Evolutionary conservation across 1,140 invertebrate genomes (phyloP), one percentile per base, ranked within the genome.

Genomic region (Homarus americanus): DNA sequence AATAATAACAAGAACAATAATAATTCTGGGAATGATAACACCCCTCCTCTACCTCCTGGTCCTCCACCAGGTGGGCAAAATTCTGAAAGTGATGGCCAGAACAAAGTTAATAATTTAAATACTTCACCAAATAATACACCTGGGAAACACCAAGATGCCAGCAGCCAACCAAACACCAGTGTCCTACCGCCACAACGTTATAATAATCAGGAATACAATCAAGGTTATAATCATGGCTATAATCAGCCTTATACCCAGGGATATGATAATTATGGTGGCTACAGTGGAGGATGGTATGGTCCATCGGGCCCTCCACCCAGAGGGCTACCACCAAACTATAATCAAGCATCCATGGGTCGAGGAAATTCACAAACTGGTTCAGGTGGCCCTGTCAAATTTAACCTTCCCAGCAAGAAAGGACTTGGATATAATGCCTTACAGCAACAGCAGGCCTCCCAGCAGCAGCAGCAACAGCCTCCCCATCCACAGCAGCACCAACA

Each of bases 341-440:
- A 63, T 38, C 79, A 82, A 32, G 10, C 44, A 20, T 32, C 79
- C 24, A 53, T 82, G 79, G 53, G 49, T 20, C 5, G 79, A 34
- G 44, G 49, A 24, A 58, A 58, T 15, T 58, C 79, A 1, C 63
- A 49, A 10, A 38, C 15, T 36, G 32, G 15, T 28, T 75, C 83
- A 10, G 40, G 63, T 58, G 72, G 69, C n/a, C 83, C 83, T 32
- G 73, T 86, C 1, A 86, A 86, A 53, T 86, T 86, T 63, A 86
- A 86, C 40, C 41, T 86, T 17, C 83, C 83, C 38, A 86, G 44
- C 15, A 86, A 86, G 44, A 86, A 86, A 28, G 83, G 83, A 10
- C 72, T 86, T 40, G 83, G 69, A 1, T 86, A 76, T 38, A 86
- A 76, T 76, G 82, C 72, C 69, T 76, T 86, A 12, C 83, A 86